These are phyloP conservation scores for Megaptera novaeangliae DNA, from an alignment of 2,113 vertebrate species.

Conservation along the genomic window DNA sequence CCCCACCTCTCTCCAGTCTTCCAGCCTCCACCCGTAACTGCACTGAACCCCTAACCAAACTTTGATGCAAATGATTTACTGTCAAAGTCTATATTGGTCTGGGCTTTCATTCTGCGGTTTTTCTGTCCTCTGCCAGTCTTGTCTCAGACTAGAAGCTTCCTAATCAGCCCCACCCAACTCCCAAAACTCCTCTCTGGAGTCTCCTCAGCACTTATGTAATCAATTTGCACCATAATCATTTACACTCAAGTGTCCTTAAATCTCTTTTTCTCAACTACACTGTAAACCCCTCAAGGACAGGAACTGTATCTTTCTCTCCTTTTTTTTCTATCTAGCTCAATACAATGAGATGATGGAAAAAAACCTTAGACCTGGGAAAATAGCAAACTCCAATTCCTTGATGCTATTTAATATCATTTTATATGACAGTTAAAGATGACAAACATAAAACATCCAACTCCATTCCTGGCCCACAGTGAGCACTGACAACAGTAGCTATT, in stretches of 20 bases:
- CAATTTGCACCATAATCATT: constrained; percentile 52
- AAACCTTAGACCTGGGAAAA: background rate
- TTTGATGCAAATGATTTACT: constrained; percentile 32
- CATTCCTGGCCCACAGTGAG: background rate
- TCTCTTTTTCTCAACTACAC: constrained; percentile 25
- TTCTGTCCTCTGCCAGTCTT: background rate
- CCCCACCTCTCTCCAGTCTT: background rate
- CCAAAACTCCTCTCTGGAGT: constrained; percentile 55
- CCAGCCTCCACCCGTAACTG: background rate
- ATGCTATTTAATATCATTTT: background rate
- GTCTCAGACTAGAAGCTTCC: constrained; percentile 55
- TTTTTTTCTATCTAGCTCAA: background rate
- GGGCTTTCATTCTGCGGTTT: constrained; percentile 30
- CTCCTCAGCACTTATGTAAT: constrained; percentile 60
- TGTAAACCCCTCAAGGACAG: constrained; percentile 15
- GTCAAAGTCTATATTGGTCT: constrained; percentile 18
- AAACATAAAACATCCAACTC: background rate
- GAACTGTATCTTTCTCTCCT: background rate
- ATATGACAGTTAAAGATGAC: background rate
- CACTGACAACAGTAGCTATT: background rate
- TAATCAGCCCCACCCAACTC: constrained; percentile 43
- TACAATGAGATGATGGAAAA: background rate
- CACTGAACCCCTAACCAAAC: background rate
- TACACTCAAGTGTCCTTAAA: constrained; percentile 48
- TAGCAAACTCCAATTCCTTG: background rate